These are phyloP conservation scores for Isoperla grammatica DNA, from an alignment of 2,888 invertebrate genomes.

Conservation along the genomic window DNA sequence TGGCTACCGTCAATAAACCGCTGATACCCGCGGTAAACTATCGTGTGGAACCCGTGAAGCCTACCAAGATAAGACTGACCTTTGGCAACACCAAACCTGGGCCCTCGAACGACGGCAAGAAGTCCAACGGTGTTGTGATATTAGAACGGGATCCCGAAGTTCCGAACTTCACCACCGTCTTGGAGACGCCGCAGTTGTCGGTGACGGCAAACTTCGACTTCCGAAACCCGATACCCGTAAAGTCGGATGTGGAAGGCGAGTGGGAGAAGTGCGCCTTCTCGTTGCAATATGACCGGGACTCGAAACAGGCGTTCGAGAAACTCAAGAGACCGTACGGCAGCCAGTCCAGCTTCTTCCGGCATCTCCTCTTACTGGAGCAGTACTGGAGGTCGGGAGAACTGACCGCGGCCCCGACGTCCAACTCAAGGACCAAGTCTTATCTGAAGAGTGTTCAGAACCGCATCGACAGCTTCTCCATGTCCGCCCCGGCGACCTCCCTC, in stretches of 20 bases:
- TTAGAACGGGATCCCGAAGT: too few relatives aligned
- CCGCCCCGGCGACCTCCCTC: constrained; percentile 25
- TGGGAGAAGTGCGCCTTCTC: constrained; percentile 77
- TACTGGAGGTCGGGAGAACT: constrained; percentile 59
- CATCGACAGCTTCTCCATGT: constrained; percentile 39
- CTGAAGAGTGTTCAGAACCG: constrained; percentile 75
- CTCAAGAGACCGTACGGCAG: constrained; percentile 82
- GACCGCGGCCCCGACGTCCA: constrained; percentile 64
- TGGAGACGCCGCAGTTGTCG: constrained; percentile 54
- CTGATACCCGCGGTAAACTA: too few relatives aligned
- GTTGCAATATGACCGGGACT: constrained; percentile 78
- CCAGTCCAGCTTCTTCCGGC: constrained; percentile 77
- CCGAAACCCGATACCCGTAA: constrained; percentile 44
- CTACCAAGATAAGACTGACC: too few relatives aligned
- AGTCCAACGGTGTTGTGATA: too few relatives aligned
- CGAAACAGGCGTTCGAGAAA: constrained; percentile 73
- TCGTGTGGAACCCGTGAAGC: too few relatives aligned
- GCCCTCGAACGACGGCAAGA: too few relatives aligned
- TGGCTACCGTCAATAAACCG: too few relatives aligned
- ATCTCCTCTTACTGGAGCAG: constrained; percentile 74
- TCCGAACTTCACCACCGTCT: constrained; percentile 1
- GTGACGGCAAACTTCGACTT: constrained; percentile 72
- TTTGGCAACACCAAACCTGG: too few relatives aligned
- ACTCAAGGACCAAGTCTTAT: constrained; percentile 68
- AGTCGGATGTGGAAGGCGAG: constrained; percentile 42